Base-by-base conservation (phyloP, 2,888 invertebrate genomes). In the Dryobotodes eremita region DNA sequence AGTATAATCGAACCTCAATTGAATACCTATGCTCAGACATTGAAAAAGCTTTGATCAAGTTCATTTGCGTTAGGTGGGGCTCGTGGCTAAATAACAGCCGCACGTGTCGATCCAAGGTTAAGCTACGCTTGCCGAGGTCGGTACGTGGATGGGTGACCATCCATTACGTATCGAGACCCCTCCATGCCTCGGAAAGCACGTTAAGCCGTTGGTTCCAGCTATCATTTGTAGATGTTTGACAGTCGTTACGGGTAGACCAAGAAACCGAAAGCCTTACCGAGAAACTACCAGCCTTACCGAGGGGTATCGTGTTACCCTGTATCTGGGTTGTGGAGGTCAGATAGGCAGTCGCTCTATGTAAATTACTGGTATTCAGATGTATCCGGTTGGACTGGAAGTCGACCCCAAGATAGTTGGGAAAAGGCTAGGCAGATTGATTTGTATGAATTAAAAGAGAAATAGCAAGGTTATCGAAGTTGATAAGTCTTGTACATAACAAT, bases 401-500 rank as follows among this genome's bases (percentile, higher is more conserved):
- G 62, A 17, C 4, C 36, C 1, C 36, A 36, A 36, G 1, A 20
- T 10, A 20, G 20, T 62, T 62, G 20, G 62, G 8, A 20, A 36
- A 23, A 36, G 62, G 11, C 1, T 36, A 36, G 17, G 36, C 36
- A 36, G 10, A 36, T 36, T 20, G 20, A 36, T 50, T 61, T 31
- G 7, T n/a, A 66, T 42, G 5, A 65, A 76, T 68, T 50, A 15
- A 26, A 61, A 62, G 2, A 42, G n/a, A 65, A 73, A 31, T 69
- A 57, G 17, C n/a, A 36, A n/a, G 23, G 20, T 15, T 46, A 55
- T 82, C 26, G n/a, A 66, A 50, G n/a, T 57, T 75, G 11, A 17
- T 48, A 85, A 71, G n/a, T n/a, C n/a, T n/a, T n/a, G n/a, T 46
- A 42, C 31, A 23, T 23, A 23, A 42, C 26, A 77, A 65, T 71